These are phyloP conservation scores for Rotaria magnacalcarata DNA, from an alignment of 2,888 invertebrate species.

Conservation along the genomic window DNA sequence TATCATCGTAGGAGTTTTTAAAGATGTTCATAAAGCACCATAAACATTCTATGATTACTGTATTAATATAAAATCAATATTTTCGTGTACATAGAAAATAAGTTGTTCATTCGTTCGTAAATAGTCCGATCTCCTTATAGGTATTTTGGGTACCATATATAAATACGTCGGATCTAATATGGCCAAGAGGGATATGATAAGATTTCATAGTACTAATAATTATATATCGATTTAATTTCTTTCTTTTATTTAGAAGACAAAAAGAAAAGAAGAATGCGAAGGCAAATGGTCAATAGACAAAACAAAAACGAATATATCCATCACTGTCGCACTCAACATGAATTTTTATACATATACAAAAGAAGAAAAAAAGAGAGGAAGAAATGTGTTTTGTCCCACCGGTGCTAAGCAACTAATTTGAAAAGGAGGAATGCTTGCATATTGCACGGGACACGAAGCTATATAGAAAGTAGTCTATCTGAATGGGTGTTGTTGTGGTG, in stretches of 20 bases:
- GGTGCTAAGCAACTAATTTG: neutral
- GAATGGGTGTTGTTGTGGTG: neutral
- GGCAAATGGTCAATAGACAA: constrained; percentile 1
- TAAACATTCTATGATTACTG: too few species aligned
- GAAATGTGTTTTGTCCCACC: neutral
- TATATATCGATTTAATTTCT: too few species aligned
- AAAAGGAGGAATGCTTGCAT: neutral
- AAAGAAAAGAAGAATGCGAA: neutral
- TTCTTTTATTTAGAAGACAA: neutral
- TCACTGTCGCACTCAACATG: constrained; percentile 12
- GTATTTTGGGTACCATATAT: too few species aligned
- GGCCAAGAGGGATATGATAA: too few species aligned
- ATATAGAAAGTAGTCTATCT: neutral
- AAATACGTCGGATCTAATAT: too few species aligned
- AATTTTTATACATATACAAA: neutral
- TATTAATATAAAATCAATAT: too few species aligned
- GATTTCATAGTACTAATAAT: too few species aligned
- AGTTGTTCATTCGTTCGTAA: too few species aligned
- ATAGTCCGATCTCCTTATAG: too few species aligned
- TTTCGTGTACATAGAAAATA: too few species aligned
- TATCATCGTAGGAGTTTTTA: too few species aligned
- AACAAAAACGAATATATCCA: neutral
- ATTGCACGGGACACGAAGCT: constrained; percentile 11
- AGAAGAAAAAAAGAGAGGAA: neutral
- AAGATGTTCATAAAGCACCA: too few species aligned